These are phyloP conservation scores for Danaus plexippus DNA, from an alignment of 1,140 invertebrate genomes.

Conservation along the genomic window DNA sequence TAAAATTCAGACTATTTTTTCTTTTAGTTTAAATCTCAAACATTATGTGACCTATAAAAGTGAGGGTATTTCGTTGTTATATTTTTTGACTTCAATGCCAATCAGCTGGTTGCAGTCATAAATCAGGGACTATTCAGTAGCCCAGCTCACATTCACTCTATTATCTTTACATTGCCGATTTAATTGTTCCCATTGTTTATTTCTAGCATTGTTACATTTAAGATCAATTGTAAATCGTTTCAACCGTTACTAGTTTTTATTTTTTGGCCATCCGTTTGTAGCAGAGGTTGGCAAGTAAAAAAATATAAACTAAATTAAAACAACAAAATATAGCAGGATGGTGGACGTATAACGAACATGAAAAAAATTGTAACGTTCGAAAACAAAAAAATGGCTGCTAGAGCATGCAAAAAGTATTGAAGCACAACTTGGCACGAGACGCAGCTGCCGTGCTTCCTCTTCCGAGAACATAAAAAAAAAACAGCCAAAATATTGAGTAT, in stretches of 20 bases:
- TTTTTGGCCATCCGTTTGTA: not conserved
- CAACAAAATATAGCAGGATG: slow-evolving; percentile 1
- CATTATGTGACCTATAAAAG: slow-evolving; percentile 45
- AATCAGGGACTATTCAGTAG: slow-evolving; percentile 38
- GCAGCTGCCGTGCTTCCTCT: slow-evolving; percentile 65
- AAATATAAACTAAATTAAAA: slow-evolving; percentile 2
- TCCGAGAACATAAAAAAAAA: slow-evolving; percentile 55
- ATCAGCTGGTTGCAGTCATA: slow-evolving; percentile 40
- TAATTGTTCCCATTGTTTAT: slow-evolving; percentile 9
- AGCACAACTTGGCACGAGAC: slow-evolving; percentile 50
- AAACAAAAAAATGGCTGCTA: slow-evolving; percentile 39
- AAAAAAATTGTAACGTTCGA: slow-evolving; percentile 26
- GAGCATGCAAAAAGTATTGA: slow-evolving; percentile 51
- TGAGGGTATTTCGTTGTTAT: slow-evolving; percentile 26
- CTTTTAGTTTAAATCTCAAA: no score
- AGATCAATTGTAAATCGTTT: slow-evolving; percentile 11
- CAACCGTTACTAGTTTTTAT: not conserved
- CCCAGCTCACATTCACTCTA: slow-evolving; percentile 3
- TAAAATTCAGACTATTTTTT: no score
- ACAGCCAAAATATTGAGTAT: slow-evolving; percentile 40
- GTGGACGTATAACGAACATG: slow-evolving; percentile 7
- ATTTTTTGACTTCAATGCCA: slow-evolving; percentile 19
- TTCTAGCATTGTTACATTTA: slow-evolving; percentile 5
- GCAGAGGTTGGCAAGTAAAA: no score
- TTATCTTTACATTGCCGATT: slow-evolving; percentile 15